Evolutionary conservation across 2,888 invertebrate species (phyloP).

Genomic region (Drosophila atroscutellata): DNA sequence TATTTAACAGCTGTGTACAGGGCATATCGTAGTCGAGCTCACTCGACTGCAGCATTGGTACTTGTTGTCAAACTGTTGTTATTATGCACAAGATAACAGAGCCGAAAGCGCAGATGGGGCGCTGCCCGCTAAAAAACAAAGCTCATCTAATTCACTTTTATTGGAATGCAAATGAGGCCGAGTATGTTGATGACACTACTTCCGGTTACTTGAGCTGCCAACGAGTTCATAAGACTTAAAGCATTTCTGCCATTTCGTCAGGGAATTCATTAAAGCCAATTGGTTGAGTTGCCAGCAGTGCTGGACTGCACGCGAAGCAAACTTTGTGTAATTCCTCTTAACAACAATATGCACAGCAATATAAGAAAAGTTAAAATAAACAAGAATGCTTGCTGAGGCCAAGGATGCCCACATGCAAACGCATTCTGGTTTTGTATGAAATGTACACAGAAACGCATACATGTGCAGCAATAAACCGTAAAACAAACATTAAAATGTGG

Average conservation of each 20-base stretch:
- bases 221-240: neutral
- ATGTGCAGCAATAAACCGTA: neutral
- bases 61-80: constrained; percentile 11
- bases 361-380: neutral
- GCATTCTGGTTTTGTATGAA: neutral
- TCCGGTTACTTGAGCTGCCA: constrained; percentile 11
- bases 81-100: constrained; percentile 9
- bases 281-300: constrained; percentile 12
- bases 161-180: constrained; percentile 58
- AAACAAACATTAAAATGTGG: neutral
- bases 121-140: constrained; percentile 11
- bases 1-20: neutral
- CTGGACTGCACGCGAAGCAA: constrained; percentile 4
- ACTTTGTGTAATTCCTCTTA: neutral
- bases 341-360: neutral
- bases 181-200: constrained; percentile 11
- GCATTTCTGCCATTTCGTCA: constrained; percentile 3
- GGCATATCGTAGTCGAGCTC: neutral
- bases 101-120: neutral
- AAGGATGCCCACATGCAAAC: neutral
- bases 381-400: too few relatives aligned
- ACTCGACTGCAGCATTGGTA: neutral
- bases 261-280: constrained; percentile 14
- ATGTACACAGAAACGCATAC: neutral
- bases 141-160: constrained; percentile 40